Evolutionary conservation across 2,797 vertebrate species (phyloP).

Genomic region (Lates japonicus): DNA sequence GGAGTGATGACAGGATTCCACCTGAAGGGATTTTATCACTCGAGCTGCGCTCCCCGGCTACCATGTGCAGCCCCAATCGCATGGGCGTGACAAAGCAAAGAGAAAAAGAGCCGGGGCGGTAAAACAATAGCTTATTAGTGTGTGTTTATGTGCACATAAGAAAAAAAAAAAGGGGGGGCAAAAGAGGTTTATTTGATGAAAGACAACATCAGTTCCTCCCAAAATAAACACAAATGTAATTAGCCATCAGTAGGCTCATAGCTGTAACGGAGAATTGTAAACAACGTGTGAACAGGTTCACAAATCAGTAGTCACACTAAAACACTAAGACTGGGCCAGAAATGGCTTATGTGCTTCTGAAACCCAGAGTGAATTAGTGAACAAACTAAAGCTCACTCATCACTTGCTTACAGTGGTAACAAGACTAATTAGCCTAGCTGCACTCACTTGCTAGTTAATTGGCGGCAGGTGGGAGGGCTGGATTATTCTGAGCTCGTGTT

Average conservation of each 20-base stretch:
- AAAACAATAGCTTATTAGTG: conserved; percentile 26
- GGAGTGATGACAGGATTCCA: conserved; percentile 81
- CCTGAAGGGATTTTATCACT: conserved; percentile 76
- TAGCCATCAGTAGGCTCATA: conserved; percentile 56
- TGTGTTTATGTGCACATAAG: not conserved
- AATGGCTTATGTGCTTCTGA: not conserved
- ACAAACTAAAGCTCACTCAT: not conserved
- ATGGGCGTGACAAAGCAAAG: conserved; percentile 47
- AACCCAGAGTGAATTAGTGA: conserved; percentile 10
- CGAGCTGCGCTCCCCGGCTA: conserved; percentile 63
- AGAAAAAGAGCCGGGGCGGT: conserved; percentile 13
- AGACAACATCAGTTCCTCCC: conserved; percentile 34
- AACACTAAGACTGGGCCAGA: not conserved
- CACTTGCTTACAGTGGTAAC: not conserved
- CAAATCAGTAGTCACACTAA: conserved; percentile 13
- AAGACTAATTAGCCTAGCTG: conserved; percentile 46
- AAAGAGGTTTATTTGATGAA: conserved; percentile 19
- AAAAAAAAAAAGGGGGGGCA: not conserved
- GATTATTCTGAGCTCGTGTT: conserved; percentile 20
- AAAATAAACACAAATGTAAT: conserved; percentile 70
- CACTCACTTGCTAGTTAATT: conserved; percentile 44
- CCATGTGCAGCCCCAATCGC: too few relatives aligned
- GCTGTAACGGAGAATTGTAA: conserved; percentile 42
- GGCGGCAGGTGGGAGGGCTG: conserved; percentile 46
- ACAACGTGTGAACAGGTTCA: conserved; percentile 52